phyloP scores from a whole-genome alignment of 2,888 invertebrate species.

The Macropis europaea region DNA sequence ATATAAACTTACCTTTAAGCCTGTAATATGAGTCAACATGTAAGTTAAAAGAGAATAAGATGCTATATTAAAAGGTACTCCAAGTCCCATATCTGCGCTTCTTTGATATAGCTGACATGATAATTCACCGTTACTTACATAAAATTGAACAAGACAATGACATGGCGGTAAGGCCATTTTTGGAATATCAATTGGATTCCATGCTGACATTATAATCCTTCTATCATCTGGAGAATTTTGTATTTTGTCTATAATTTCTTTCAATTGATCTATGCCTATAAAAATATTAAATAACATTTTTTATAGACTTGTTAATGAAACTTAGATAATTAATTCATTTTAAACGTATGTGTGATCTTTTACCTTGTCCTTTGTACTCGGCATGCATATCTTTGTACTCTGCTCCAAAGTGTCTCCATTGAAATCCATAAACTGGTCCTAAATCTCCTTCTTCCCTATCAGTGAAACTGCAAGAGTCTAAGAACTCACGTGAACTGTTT shows the following conservation, averaged over 20 bases:
- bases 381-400: slow-evolving; percentile 90
- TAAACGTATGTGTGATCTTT: not conserved
- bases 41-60: slow-evolving; percentile 96
- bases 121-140: slow-evolving; percentile 90
- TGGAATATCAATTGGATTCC: slow-evolving; percentile 94
- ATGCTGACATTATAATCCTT: slow-evolving; percentile 95
- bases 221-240: slow-evolving; percentile 91
- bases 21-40: slow-evolving; percentile 98
- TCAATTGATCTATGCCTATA: slow-evolving; percentile 94
- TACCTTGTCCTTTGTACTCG: slow-evolving; percentile 87
- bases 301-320: not conserved
- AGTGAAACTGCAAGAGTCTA: slow-evolving; percentile 92
- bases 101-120: slow-evolving; percentile 97
- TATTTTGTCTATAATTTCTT: slow-evolving; percentile 89
- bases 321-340: not conserved
- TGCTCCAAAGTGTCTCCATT: slow-evolving; percentile 99
- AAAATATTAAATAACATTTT: not conserved
- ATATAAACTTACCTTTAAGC: slow-evolving; percentile 85
- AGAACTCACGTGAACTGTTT: slow-evolving; percentile 93
- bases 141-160: slow-evolving; percentile 97
- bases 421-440: slow-evolving; percentile 98
- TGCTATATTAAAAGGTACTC: slow-evolving; percentile 99
- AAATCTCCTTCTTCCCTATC: slow-evolving; percentile 96
- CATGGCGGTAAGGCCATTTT: slow-evolving; percentile 98
- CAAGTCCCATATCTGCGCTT: slow-evolving; percentile 98